Conservation (phyloP, 2,888 invertebrate species). For the Norana najaformis region DNA sequence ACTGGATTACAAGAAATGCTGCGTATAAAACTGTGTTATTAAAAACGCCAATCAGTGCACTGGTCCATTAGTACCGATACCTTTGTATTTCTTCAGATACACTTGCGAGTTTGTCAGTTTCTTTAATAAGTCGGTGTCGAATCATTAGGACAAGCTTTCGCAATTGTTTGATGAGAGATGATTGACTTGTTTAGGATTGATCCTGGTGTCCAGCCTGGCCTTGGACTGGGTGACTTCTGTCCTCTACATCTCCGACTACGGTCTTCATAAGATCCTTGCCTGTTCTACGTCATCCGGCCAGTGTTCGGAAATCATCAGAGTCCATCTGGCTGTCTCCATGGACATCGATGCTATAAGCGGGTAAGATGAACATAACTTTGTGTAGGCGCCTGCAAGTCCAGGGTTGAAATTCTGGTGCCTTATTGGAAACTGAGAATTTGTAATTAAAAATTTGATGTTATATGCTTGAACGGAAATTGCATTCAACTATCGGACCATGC, state of each 20-base stretch:
- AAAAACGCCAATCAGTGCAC: no score
- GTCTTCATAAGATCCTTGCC: background rate
- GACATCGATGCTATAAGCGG: background rate
- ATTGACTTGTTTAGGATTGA: background rate
- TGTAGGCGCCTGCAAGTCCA: no score
- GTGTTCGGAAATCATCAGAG: background rate
- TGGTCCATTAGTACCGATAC: no score
- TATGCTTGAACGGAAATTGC: no score
- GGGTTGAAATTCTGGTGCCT: background rate
- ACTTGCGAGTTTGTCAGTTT: background rate
- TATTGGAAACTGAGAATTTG: background rate
- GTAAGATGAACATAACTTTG: background rate
- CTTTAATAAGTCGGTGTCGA: no score
- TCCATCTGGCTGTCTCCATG: background rate
- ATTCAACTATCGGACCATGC: background rate
- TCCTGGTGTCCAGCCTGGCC: background rate
- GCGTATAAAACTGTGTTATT: no score
- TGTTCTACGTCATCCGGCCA: background rate
- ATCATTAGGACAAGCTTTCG: no score
- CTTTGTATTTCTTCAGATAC: no score
- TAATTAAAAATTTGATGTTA: no score
- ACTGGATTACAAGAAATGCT: no score
- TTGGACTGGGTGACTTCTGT: background rate
- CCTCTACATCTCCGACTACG: background rate
- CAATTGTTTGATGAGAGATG: background rate